Evolutionary conservation across 2,888 invertebrate species (phyloP).

Genomic region (Eueremaeus valkanovi): DNA sequence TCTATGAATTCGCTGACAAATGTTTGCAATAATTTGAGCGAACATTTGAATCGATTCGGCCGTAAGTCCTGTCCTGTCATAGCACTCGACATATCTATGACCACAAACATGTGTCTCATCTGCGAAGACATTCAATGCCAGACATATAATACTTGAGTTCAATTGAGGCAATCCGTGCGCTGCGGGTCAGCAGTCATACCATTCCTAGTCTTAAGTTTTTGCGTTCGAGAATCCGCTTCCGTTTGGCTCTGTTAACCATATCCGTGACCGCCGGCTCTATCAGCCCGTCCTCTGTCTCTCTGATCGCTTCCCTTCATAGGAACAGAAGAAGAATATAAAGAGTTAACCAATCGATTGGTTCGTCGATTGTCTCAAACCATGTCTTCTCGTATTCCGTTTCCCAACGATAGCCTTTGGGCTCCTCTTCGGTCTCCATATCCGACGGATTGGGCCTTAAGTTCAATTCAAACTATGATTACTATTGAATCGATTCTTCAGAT

Average conservation of each 20-base stretch:
- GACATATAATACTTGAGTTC: conserved; percentile 41
- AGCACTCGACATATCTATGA: conserved; percentile 87
- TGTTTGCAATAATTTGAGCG: conserved; percentile 79
- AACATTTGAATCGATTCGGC: conserved; percentile 81
- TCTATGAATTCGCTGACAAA: conserved; percentile 97
- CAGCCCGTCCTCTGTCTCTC: conserved; percentile 91
- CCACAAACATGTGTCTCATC: conserved; percentile 92
- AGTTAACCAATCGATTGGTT: conserved; percentile 38
- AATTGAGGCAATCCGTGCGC: not conserved
- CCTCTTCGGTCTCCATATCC: conserved; percentile 72
- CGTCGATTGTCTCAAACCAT: conserved; percentile 59
- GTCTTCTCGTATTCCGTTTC: conserved; percentile 93
- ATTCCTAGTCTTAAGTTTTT: conserved; percentile 83
- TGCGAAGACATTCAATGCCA: too few species aligned
- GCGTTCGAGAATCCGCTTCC: conserved; percentile 56
- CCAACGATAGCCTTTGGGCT: conserved; percentile 84
- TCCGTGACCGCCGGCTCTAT: conserved; percentile 85
- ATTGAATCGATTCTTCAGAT: too few species aligned
- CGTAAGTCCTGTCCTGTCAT: conserved; percentile 94
- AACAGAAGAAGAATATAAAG: too few species aligned
- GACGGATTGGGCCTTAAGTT: not conserved
- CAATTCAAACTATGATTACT: not conserved
- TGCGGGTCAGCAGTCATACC: conserved; percentile 50
- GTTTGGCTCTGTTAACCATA: conserved; percentile 81
- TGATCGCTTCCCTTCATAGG: conserved; percentile 76